A percentile compares a stretch with the other conserved stretches of the same genome.
Evolutionary conservation across 2,113 vertebrate genomes (phyloP).

Genomic region (Prinia subflava): DNA sequence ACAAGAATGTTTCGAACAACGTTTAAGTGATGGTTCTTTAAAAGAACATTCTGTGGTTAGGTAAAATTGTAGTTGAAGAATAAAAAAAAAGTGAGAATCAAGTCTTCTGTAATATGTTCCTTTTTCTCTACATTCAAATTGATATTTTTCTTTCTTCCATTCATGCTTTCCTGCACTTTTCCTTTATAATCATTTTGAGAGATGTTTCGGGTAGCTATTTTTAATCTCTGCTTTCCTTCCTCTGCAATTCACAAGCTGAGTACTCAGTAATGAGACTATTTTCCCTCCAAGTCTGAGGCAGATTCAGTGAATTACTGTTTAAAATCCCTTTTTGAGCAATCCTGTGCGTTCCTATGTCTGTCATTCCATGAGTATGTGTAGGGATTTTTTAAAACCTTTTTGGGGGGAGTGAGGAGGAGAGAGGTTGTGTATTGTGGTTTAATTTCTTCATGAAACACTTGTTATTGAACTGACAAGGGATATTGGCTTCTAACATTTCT

Average conservation of each 20-base stretch:
- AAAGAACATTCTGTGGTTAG: not conserved
- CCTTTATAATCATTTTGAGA: not conserved
- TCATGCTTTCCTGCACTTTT: not conserved
- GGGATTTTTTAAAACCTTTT: not conserved
- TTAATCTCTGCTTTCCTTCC: not conserved
- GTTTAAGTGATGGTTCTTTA: not conserved
- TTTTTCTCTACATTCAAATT: not conserved
- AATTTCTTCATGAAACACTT: not conserved
- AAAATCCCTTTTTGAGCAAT: not conserved
- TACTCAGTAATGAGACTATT: not conserved
- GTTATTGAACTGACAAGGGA: not conserved
- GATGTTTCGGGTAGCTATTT: not conserved
- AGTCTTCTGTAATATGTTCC: not conserved
- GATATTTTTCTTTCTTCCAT: not conserved
- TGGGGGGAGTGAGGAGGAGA: fast-evolving
- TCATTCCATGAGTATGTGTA: not conserved
- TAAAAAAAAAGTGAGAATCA: not conserved
- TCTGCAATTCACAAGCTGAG: not conserved
- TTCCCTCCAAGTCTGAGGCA: not conserved
- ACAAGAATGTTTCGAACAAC: not conserved
- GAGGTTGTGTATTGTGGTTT: not conserved
- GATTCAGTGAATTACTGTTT: not conserved
- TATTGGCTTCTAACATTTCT: not conserved
- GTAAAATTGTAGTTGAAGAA: not conserved
- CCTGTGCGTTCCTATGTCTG: not conserved